Base-by-base conservation (phyloP, 2,113 vertebrate species). In the Turdus rufiventris region DNA sequence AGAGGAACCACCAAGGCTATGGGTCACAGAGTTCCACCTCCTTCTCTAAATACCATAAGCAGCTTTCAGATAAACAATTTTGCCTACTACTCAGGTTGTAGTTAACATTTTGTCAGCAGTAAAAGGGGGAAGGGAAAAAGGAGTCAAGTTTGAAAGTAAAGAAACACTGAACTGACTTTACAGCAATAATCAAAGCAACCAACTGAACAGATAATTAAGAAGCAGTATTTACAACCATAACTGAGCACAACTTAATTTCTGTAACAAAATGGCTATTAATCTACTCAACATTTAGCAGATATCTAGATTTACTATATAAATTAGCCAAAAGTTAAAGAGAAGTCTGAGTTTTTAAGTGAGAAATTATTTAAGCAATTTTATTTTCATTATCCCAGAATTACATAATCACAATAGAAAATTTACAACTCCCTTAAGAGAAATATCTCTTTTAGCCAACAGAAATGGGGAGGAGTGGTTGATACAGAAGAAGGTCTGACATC, bases 61-160 rank as follows among this genome's bases (percentile, higher is more conserved):
- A 90, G 38, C 33, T 50, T 62, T 54, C 60, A 79, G 74, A 94
- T 89, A 94, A 93, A 91, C 58, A 70, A 61, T 58, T 94, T 62
- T 93, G 38, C 62, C 57, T 72, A 36, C 76, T 81, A 24, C 40
- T 87, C 40, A 31, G 11, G 74, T 19, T 71, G 66, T 28, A 73
- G 28, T 50, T 70, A 65, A 68, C 45, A 40, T 83, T 87, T 73
- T 76, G 20, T 45, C 58, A 86, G 34, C 6, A 15, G 19, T 7
- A 13, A 48, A 48, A 48, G 42, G 33, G 14, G 23, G 42, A 47
- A 8, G n/a, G 20, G 34, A 12, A 18, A 76, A 61, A 62, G 8
- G 12, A 80, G 18, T 34, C 10, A 16, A 11, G 7, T 34, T 38
- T 61, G 15, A 75, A 79, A 57, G 24, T 11, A 80, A 91, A 81